Base-by-base conservation (phyloP, 2,797 vertebrate genomes). In the Poecilia wingei region DNA sequence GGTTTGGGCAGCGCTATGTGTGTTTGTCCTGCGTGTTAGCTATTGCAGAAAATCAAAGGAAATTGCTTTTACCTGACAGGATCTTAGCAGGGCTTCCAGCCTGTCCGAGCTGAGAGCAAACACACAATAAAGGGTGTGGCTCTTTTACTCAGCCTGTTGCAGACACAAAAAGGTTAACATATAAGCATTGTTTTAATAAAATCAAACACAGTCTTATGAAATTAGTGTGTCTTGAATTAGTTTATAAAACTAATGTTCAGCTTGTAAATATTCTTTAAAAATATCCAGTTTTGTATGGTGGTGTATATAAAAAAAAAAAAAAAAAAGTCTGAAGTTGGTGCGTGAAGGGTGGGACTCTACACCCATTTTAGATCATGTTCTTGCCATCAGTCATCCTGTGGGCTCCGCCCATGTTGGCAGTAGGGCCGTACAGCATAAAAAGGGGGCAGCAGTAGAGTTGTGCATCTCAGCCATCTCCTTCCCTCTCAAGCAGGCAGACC, bases 341-440 rank as follows among this genome's bases (percentile, higher is more conserved):
- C 84, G 76, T 61, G 51, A 61, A 9, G 55, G 55, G 74, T 77
- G 22, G 41, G 77, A 68, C 57, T 45, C n/a, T 68, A 20, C 28
- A 72, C 33, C 70, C 64, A 68, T 77, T 75, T 88, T 28, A 89
- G 75, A 75, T 80, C 61, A 82, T 68, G 83, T 88, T 89, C 88
- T 87, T 72, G 66, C 3, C 64, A 68, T 78, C 39, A 70, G 61
- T 49, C 25, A 16, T 70, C 31, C 77, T 41, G 41, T 39, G 79
- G 41, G 64, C 78, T 79, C 77, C 82, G 68, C 82, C 86, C 88
- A 77, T 73, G 78, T 47, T 22, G 31, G 64, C 78, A 20, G 82
- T 88, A 87, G 73, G 74, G 70, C 72, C 45, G 55, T 53, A 76
- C 79, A 87, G 87, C 41, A 95, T 95, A 96, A 93, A 96, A 93